phyloP scores from a whole-genome alignment of 1,140 invertebrate genomes.

The Argopecten irradians region DNA sequence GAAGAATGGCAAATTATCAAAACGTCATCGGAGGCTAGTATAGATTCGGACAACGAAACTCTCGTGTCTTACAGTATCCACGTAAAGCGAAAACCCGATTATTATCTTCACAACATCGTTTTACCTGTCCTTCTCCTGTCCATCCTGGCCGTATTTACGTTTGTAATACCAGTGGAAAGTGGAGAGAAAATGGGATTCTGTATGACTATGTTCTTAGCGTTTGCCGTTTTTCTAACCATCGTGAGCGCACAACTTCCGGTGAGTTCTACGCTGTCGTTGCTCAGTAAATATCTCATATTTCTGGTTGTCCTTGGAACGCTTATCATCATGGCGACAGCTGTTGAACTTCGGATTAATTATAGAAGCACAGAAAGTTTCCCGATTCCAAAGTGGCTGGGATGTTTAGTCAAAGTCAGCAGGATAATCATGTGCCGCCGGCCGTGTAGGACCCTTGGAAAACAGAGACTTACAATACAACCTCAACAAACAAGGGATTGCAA shows the following conservation, averaged over 20 bases:
- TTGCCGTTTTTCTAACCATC: constrained; percentile 37
- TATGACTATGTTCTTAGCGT: constrained; percentile 27
- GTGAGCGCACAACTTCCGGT: background rate
- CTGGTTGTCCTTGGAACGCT: background rate
- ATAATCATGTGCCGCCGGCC: too few species aligned
- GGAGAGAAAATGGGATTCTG: constrained; percentile 34
- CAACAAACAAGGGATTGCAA: too few species aligned
- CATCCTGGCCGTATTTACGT: background rate
- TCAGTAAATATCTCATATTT: background rate
- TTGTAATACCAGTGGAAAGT: constrained; percentile 27
- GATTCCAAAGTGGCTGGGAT: too few species aligned
- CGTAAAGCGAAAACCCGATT: background rate
- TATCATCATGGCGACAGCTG: background rate
- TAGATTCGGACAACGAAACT: background rate
- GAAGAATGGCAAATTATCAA: constrained; percentile 29
- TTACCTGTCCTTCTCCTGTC: constrained; percentile 24
- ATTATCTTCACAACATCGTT: constrained; percentile 6
- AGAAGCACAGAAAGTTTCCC: too few species aligned
- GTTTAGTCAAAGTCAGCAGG: too few species aligned
- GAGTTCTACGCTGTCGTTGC: background rate
- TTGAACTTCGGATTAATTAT: background rate
- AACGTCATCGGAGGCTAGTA: background rate
- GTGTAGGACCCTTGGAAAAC: too few species aligned
- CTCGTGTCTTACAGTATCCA: background rate
- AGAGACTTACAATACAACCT: too few species aligned